Conservation (phyloP, 1,140 invertebrate species). For the Drosophila paulistorum region DNA sequence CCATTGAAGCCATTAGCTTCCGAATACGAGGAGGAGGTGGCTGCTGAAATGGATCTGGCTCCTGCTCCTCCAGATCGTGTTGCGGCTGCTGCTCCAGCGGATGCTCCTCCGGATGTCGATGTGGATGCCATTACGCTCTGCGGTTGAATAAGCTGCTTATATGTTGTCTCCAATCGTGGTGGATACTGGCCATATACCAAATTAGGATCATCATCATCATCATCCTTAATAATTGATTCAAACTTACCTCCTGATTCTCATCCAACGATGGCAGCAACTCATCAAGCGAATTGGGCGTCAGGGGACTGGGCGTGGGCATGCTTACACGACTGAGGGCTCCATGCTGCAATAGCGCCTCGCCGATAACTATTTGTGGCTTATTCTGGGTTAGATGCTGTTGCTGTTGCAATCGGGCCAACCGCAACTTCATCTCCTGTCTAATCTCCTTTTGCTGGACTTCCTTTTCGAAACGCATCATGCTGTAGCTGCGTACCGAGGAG, state of each 20-base stretch:
- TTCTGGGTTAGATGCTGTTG: conserved; percentile 78
- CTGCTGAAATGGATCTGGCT: conserved; percentile 30
- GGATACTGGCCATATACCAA: conserved; percentile 57
- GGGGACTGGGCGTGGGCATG: conserved; percentile 88
- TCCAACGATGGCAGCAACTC: conserved; percentile 89
- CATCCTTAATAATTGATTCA: neutral
- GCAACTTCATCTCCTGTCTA: conserved; percentile 88
- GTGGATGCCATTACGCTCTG: conserved; percentile 27
- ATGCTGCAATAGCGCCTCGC: conserved; percentile 69
- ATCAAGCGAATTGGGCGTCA: conserved; percentile 90
- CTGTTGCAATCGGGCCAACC: conserved; percentile 86
- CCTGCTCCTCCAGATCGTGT: conserved; percentile 19
- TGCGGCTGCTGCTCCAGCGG: conserved; percentile 14
- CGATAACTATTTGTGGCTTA: conserved; percentile 81
- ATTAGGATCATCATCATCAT: neutral
- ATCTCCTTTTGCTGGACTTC: conserved; percentile 91
- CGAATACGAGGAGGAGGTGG: conserved; percentile 35
- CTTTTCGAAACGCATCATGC: conserved; percentile 89
- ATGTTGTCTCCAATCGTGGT: conserved; percentile 63
- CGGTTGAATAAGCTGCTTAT: conserved; percentile 65
- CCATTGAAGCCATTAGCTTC: conserved; percentile 70
- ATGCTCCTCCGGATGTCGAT: conserved; percentile 13
- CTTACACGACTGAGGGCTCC: conserved; percentile 70
- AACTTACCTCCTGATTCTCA: conserved; percentile 88
- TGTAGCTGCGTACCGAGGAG: conserved; percentile 91